These are phyloP conservation scores for Sardina pilchardus DNA, from an alignment of 2,113 vertebrate species.

Conservation along the genomic window DNA sequence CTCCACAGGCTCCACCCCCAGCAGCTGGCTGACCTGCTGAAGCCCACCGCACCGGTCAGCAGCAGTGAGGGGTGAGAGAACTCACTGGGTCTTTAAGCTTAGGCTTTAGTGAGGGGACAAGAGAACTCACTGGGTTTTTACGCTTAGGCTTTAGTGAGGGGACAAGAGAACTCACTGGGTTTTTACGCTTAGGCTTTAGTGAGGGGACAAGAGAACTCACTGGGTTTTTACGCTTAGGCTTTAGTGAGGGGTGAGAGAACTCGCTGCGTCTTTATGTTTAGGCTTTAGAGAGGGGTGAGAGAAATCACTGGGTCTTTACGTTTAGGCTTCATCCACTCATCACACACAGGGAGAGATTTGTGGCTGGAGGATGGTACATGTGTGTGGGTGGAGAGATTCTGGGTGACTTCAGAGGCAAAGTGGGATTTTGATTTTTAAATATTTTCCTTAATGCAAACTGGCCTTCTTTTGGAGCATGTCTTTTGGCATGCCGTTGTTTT, in stretches of 20 bases:
- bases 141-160: too few species aligned
- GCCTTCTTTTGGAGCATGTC: neutral
- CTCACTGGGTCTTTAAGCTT: neutral
- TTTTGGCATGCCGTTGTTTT: neutral
- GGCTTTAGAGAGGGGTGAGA: too few species aligned
- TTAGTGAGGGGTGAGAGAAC: too few species aligned
- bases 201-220: neutral
- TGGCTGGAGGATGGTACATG: too few species aligned
- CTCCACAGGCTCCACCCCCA: slow-evolving; percentile 57
- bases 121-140: too few species aligned
- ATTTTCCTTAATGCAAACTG: neutral
- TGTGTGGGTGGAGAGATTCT: neutral
- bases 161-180: too few species aligned
- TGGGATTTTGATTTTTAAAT: neutral
- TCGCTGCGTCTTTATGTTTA: too few species aligned
- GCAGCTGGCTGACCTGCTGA: slow-evolving; percentile 56
- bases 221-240: neutral
- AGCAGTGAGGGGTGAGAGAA: neutral
- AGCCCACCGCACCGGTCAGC: neutral
- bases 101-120: too few species aligned
- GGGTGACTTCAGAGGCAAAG: neutral
- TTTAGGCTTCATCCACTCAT: neutral
- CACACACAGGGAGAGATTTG: neutral
- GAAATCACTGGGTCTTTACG: too few species aligned
- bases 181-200: too few species aligned